These are phyloP conservation scores for Octodonta nipae DNA, from an alignment of 2,888 invertebrate species.

Conservation along the genomic window DNA sequence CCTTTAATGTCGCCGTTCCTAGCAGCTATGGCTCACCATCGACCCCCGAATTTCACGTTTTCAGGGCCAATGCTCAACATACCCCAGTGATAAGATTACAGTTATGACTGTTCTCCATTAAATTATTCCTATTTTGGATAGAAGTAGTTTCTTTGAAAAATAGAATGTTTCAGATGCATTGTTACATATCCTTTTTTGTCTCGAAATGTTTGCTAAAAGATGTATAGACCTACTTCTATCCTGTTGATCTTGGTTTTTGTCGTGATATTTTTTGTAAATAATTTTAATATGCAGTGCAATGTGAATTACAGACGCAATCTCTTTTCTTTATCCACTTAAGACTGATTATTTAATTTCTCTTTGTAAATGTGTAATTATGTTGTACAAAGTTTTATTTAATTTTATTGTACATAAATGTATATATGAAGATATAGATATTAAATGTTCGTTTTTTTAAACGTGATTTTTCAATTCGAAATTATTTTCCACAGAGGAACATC, in stretches of 20 bases:
- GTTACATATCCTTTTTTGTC: too few species aligned
- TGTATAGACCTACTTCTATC: neutral
- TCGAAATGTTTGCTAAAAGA: too few species aligned
- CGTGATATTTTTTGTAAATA: constrained; percentile 8
- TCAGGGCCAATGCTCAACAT: constrained; percentile 46
- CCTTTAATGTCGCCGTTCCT: constrained; percentile 45
- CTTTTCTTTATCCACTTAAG: constrained; percentile 23
- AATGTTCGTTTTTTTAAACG: constrained; percentile 24
- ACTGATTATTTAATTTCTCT: constrained; percentile 27
- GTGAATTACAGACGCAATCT: neutral
- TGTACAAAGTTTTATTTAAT: constrained; percentile 25
- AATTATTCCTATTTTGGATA: too few species aligned
- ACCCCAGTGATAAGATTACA: constrained; percentile 39
- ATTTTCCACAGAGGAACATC: too few species aligned
- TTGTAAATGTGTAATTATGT: constrained; percentile 24
- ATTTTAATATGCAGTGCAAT: constrained; percentile 10
- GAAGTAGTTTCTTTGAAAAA: too few species aligned
- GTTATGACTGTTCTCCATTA: too few species aligned
- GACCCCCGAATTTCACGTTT: constrained; percentile 46
- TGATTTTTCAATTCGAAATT: constrained; percentile 8
- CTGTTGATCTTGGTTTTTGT: constrained; percentile 3
- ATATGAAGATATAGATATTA: constrained; percentile 22
- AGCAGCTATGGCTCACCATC: constrained; percentile 47
- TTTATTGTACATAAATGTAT: constrained; percentile 26
- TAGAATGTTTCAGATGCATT: too few species aligned